These are phyloP conservation scores for Trematocara macrostoma DNA, from an alignment of 2,113 vertebrate genomes.

Conservation along the genomic window DNA sequence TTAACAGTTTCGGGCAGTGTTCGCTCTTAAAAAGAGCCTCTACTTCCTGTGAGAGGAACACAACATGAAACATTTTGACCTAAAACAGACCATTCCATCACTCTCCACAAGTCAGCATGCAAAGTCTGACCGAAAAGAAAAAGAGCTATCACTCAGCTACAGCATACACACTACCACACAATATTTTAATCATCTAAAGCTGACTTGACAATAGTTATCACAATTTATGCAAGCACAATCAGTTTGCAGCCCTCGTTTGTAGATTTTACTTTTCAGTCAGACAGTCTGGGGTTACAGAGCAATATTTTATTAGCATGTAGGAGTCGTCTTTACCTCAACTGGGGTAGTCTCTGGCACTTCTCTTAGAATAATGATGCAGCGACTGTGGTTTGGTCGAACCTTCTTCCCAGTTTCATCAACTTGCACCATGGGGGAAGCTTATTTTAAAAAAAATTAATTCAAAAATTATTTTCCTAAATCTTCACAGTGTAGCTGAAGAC, in stretches of 20 bases:
- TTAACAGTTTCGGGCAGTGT: constrained; percentile 91
- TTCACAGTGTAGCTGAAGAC: neutral
- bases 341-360: constrained; percentile 96
- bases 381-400: constrained; percentile 94
- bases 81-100: neutral
- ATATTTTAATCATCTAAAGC: neutral
- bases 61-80: neutral
- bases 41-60: constrained; percentile 79
- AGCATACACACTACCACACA: neutral
- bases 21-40: constrained; percentile 91
- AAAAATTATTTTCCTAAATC: neutral
- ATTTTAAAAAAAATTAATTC: neutral
- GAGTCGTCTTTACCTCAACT: constrained; percentile 78
- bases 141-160: neutral
- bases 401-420: constrained; percentile 95
- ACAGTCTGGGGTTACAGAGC: neutral
- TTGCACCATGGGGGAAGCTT: constrained; percentile 90
- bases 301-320: neutral
- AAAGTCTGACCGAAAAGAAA: neutral
- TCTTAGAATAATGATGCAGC: constrained; percentile 94
- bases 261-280: neutral
- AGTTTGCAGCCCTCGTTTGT: neutral
- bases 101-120: neutral
- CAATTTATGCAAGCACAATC: neutral
- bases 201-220: neutral